These are phyloP conservation scores for Watersipora subatra DNA, from an alignment of 1,140 invertebrate genomes.

Conservation along the genomic window DNA sequence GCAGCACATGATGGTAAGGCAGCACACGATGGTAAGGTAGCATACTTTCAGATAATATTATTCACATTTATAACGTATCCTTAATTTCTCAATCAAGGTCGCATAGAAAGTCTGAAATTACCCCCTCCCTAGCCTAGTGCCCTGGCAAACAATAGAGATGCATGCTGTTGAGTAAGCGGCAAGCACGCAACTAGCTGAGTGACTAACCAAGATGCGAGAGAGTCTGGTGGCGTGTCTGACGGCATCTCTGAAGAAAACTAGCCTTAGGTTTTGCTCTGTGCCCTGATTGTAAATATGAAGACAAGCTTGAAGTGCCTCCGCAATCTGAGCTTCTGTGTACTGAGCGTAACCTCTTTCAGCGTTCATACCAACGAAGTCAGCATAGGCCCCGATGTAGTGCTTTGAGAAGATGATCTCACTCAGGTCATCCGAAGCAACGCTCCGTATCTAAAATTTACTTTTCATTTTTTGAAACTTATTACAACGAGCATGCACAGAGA, in stretches of 20 bases:
- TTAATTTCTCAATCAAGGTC: no score
- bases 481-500: no score
- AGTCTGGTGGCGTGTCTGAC: conserved; percentile 31
- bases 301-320: conserved; percentile 26
- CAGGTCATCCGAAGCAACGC: conserved; percentile 9
- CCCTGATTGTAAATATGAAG: conserved; percentile 28
- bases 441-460: background rate
- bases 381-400: conserved; percentile 24
- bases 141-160: no score
- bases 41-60: no score
- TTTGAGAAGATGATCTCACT: conserved; percentile 32
- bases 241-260: conserved; percentile 36
- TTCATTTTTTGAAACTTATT: no score
- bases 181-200: no score
- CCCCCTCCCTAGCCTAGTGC: no score
- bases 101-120: no score
- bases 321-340: conserved; percentile 17
- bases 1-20: no score
- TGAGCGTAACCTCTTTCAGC: conserved; percentile 33
- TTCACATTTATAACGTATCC: no score
- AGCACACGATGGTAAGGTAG: no score
- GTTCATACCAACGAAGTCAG: conserved; percentile 19
- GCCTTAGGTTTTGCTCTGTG: conserved; percentile 25
- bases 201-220: conserved; percentile 32
- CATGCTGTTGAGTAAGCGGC: no score